Percentiles rank a stretch among this genome's conserved stretches.
Conservation (phyloP, 2,113 vertebrate genomes). For the Nothobranchius kuhntae region DNA sequence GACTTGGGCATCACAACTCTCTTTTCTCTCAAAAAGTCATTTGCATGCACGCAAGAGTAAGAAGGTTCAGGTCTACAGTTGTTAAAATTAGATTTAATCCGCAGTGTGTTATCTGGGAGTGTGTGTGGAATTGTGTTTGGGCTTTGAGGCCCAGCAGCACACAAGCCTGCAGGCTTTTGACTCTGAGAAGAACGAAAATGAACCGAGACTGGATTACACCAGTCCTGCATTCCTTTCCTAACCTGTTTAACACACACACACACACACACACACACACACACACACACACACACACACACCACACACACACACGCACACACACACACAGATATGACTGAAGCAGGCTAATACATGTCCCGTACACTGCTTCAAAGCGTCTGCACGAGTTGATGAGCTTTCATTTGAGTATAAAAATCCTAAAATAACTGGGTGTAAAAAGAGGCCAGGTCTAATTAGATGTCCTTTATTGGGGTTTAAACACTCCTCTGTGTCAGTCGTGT, state of each 20-base stretch:
- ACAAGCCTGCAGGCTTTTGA: slow-evolving; percentile 60
- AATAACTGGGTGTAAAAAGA: too few species aligned
- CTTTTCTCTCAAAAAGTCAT: neutral
- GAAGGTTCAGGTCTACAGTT: neutral
- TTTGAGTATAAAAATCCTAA: slow-evolving; percentile 2
- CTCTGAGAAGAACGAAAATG: slow-evolving; percentile 63
- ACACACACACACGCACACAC: slow-evolving; percentile 25
- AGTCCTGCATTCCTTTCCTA: slow-evolving; percentile 73
- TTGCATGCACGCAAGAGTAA: neutral
- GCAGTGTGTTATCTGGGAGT: slow-evolving; percentile 30
- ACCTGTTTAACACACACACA: slow-evolving; percentile 60
- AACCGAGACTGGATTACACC: slow-evolving; percentile 72
- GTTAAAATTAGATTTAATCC: slow-evolving; percentile 5
- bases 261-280: slow-evolving; percentile 38
- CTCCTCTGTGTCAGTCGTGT: slow-evolving; percentile 1
- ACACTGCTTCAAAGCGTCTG: slow-evolving; percentile 1
- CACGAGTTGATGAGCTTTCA: slow-evolving; percentile 3
- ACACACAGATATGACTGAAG: slow-evolving; percentile 46
- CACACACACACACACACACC: slow-evolving; percentile 30
- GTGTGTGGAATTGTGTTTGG: slow-evolving; percentile 47
- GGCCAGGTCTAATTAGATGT: too few species aligned
- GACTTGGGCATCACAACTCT: slow-evolving; percentile 3
- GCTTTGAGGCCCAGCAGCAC: slow-evolving; percentile 44
- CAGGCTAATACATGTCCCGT: slow-evolving; percentile 63
- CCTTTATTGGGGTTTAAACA: neutral